Evolutionary conservation across 2,888 invertebrate species (phyloP).

Genomic region (Archips crataeganus): DNA sequence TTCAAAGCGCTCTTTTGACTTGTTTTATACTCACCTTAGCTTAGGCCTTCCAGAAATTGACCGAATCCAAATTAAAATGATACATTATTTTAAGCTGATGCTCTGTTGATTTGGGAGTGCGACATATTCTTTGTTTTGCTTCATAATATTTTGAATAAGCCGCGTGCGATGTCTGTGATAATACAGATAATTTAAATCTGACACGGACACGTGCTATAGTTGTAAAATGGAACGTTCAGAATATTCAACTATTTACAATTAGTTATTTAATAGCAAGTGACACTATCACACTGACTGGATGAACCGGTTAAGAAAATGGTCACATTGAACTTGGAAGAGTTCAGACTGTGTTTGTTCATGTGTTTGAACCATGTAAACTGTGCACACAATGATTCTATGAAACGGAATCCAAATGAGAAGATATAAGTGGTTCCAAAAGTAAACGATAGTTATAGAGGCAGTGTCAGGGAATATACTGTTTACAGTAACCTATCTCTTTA

Average conservation of each 20-base stretch:
- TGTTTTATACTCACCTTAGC: no score
- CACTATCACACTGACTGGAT: neutral
- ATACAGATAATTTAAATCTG: neutral
- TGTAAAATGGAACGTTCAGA: neutral
- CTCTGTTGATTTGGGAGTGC: no score
- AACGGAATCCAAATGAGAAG: neutral
- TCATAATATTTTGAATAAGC: neutral
- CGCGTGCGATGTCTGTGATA: neutral
- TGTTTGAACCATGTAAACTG: conserved; percentile 6
- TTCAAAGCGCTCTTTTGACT: no score
- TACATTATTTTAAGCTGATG: no score
- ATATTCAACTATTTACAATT: neutral
- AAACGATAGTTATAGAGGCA: neutral
- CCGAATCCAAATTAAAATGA: no score
- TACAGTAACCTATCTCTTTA: neutral
- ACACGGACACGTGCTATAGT: neutral
- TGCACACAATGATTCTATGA: conserved; percentile 3
- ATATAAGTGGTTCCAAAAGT: neutral
- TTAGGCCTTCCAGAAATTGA: no score
- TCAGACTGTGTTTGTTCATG: neutral
- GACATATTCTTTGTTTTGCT: neutral
- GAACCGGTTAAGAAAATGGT: conserved; percentile 2
- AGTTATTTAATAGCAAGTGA: neutral
- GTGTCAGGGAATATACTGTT: neutral
- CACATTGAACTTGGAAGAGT: conserved; percentile 5